These are phyloP conservation scores for Psophia crepitans DNA, from an alignment of 2,113 vertebrate genomes.

Conservation along the genomic window DNA sequence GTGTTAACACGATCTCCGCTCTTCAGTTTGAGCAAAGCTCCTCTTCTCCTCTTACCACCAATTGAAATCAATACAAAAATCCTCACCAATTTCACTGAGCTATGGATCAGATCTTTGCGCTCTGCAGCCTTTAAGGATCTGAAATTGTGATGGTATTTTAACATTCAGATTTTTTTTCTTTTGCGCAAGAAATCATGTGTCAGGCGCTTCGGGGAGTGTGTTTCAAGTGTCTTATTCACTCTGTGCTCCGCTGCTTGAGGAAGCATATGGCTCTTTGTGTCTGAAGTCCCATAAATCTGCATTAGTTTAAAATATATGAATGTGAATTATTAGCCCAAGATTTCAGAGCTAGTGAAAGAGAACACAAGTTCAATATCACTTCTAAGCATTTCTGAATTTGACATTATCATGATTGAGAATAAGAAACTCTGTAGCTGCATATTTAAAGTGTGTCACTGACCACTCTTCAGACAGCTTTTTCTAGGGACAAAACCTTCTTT, in stretches of 20 bases:
- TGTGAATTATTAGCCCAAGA: conserved; percentile 45
- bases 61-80: neutral
- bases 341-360: conserved; percentile 43
- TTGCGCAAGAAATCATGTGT: neutral
- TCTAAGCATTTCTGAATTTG: neutral
- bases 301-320: conserved; percentile 62
- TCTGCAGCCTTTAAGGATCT: neutral
- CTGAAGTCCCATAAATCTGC: conserved; percentile 65
- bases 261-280: conserved; percentile 42
- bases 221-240: neutral
- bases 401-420: neutral
- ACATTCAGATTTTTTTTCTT: neutral
- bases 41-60: neutral
- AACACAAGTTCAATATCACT: neutral
- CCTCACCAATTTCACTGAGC: neutral
- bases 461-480: neutral
- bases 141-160: neutral
- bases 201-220: neutral
- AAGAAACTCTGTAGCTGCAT: neutral
- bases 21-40: neutral
- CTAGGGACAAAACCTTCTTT: neutral
- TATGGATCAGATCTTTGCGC: neutral
- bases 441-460: neutral
- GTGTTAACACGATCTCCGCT: neutral
- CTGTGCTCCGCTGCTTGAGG: neutral